Evolutionary conservation across 2,888 invertebrate genomes (phyloP).

Genomic region (Plusia festucae): DNA sequence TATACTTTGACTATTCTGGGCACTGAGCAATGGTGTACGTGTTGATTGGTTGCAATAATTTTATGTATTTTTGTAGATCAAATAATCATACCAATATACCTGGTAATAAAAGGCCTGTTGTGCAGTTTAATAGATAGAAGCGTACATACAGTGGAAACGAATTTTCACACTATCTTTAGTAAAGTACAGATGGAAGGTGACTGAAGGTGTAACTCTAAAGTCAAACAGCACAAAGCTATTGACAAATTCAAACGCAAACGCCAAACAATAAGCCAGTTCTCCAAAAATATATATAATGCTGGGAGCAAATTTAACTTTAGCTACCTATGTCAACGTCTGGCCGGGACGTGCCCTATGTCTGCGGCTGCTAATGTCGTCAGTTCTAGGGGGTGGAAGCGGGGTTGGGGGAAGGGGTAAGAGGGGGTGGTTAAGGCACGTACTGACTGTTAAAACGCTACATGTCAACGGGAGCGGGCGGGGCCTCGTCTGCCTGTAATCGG

Average conservation of each 20-base stretch:
- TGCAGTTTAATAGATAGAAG: too few species aligned
- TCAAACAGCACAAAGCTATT: too few species aligned
- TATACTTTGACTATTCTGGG: background rate
- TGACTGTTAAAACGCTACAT: slow-evolving; percentile 88
- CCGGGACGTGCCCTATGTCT: slow-evolving; percentile 86
- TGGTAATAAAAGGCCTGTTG: too few species aligned
- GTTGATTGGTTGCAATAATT: too few species aligned
- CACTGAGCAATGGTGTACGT: background rate
- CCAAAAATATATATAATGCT: slow-evolving; percentile 51
- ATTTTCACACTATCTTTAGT: too few species aligned
- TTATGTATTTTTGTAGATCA: too few species aligned
- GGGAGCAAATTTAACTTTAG: slow-evolving; percentile 67
- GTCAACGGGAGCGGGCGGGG: slow-evolving; percentile 81
- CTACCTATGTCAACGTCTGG: slow-evolving; percentile 81
- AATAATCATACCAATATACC: too few species aligned
- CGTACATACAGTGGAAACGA: too few species aligned
- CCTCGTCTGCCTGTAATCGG: slow-evolving; percentile 77
- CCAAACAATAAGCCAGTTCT: slow-evolving; percentile 38
- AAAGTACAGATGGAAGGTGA: too few species aligned
- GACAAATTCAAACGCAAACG: slow-evolving; percentile 35
- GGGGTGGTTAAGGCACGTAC: slow-evolving; percentile 78
- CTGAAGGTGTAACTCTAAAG: too few species aligned
- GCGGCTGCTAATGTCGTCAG: slow-evolving; percentile 89
- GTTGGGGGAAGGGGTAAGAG: slow-evolving; percentile 36
- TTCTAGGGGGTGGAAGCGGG: slow-evolving; percentile 66